Base-by-base conservation (phyloP, 2,113 vertebrate genomes). In the Budorcas taxicolor region DNA sequence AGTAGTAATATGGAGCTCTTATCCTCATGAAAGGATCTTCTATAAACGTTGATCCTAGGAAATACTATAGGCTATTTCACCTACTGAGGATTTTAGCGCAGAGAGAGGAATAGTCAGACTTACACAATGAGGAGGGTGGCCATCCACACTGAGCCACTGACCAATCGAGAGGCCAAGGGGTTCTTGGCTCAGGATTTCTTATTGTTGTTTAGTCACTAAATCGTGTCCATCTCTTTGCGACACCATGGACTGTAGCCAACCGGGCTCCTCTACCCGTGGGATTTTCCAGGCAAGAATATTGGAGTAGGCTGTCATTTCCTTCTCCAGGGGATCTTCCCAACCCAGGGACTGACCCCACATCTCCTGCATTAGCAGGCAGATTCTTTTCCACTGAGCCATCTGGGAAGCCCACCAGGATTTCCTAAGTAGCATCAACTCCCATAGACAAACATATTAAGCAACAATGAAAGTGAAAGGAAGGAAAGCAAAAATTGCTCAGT, bases 401-500 rank as follows among this genome's bases (percentile, higher is more conserved):
- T 27, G 23, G 71, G 12, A 43, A 76, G 71, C 23, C 71, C 23
- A 76, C 53, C 52, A 71, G 15, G 29, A 67, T 36, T 91, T 93
- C 52, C 29, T 71, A 80, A 52, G 7, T n/a, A 81, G 43, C 47
- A 95, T 80, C 52, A 64, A 17, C 40, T 71, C 50, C 36, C 40
- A 82, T 2, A 43, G n/a, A 93, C 5, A 88, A 93, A 76, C 47
- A 87, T 45, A 88, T 5, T 43, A 8, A 31, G 11, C 45, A 71
- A 92, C 8, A 55, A 71, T 6, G 67, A 40, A 74, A 6, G 19
- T 23, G 67, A 40, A 10, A 17, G 62, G 62, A n/a, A 64, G 40
- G n/a, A 71, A 71, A 12, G n/a, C 0, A 0, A 40, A 74, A 40
- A 11, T 13, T 1, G 0, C 67, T 74, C 36, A 25, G 36, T 74